Base-by-base conservation (phyloP, 2,113 vertebrate genomes). In the Crocuta crocuta region DNA sequence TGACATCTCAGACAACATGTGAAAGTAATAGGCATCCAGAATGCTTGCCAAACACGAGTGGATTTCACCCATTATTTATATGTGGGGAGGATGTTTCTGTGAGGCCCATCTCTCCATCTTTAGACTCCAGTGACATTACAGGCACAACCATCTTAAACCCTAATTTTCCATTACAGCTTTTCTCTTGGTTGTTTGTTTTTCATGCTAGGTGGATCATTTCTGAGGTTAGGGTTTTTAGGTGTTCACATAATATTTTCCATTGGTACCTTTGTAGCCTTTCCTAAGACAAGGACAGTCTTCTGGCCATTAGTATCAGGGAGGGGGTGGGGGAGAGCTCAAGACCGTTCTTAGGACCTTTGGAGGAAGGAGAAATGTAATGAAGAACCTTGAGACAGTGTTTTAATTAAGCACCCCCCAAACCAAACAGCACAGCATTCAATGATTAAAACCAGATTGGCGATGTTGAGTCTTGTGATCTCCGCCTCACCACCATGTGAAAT, bases 121-220 rank as follows among this genome's bases (percentile, higher is more conserved):
- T 19, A 58, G 66, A 48, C 73, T 93, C 78, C 16, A 26, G 50
- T 26, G 43, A 45, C 7, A 1, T 17, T 63, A 45, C 24, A 55
- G 71, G 28, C 21, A 68, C 26, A 73, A 7, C 26, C 53, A 43
- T 65, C 43, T 90, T 66, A 55, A 43, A 65, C 55, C 71, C 15
- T 33, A 21, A 58, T 39, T 97, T 97, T 97, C 95, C 97, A 93
- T 81, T 55, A 93, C 3, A 0, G 16, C 16, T 73, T 79, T 78
- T 66, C 84, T 82, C 50, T 50, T 35, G 39, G 33, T 39, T 95
- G n/a, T 86, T 97, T 98, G 89, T 91, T 96, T 97, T 91, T 97
- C 94, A 35, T 19, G 88, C 15, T 73, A 28, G 24, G 45, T 84
- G 80, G 91, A 50, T 97, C n/a, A 5, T 78, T 74, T 86, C 76